A percentile compares a stretch with the other conserved stretches of the same genome.
These are phyloP conservation scores for Cydia splendana DNA, from an alignment of 1,140 invertebrate genomes.

Conservation along the genomic window DNA sequence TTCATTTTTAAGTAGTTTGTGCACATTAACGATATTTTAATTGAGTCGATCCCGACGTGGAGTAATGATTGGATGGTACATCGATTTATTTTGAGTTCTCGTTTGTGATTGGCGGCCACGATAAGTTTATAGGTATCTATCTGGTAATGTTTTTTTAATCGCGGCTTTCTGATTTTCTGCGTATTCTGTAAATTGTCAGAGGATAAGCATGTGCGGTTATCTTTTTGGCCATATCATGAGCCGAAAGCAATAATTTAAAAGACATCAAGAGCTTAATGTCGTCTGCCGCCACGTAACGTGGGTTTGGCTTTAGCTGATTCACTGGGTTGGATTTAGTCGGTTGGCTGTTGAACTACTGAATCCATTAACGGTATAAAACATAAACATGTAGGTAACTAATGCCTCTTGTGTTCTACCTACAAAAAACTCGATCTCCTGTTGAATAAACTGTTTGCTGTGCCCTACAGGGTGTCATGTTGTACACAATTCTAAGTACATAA, in stretches of 20 bases:
- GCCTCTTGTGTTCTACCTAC: no score
- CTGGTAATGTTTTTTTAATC: conserved; percentile 75
- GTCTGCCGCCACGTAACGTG: neutral
- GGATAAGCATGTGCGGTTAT: conserved; percentile 34
- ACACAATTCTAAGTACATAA: no score
- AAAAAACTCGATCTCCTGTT: no score
- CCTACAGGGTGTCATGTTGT: no score
- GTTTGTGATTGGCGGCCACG: conserved; percentile 77
- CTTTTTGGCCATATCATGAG: conserved; percentile 2
- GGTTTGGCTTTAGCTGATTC: neutral
- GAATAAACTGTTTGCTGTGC: no score
- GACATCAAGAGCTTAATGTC: neutral
- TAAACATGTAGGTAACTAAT: no score
- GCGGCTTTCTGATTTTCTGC: conserved; percentile 46
- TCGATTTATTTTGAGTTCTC: conserved; percentile 79
- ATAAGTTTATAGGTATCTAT: conserved; percentile 78
- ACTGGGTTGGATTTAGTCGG: neutral
- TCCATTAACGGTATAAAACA: no score
- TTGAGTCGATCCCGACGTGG: conserved; percentile 78
- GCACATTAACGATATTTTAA: conserved; percentile 79
- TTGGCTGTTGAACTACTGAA: neutral
- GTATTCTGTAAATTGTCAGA: conserved; percentile 40
- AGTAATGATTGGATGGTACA: conserved; percentile 79
- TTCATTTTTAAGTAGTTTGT: conserved; percentile 58
- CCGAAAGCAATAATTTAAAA: conserved; percentile 13